Conservation (phyloP, 1,140 invertebrate genomes). For the Sarcophaga bullata region DNA sequence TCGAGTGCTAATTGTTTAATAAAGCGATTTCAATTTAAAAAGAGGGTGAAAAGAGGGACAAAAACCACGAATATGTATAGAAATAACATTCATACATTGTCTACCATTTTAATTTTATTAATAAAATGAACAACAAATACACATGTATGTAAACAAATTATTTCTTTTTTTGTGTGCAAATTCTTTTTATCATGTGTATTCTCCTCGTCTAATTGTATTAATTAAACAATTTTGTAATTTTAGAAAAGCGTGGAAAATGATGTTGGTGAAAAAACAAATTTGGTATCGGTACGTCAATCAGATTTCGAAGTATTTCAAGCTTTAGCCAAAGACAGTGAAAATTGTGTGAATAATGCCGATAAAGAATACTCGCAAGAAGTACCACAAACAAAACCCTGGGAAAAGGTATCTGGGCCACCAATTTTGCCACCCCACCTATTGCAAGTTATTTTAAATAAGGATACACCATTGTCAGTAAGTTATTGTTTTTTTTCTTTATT, state of each 20-base stretch:
- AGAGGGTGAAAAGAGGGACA: background rate
- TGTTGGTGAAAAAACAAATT: slow-evolving; percentile 90
- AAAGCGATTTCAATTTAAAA: slow-evolving; percentile 12
- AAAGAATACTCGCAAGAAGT: slow-evolving; percentile 92
- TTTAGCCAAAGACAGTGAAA: slow-evolving; percentile 90
- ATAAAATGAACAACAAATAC: slow-evolving; percentile 8
- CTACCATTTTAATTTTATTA: background rate
- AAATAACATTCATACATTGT: slow-evolving; percentile 8
- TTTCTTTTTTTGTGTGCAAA: background rate
- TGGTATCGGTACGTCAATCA: slow-evolving; percentile 89
- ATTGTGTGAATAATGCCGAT: slow-evolving; percentile 74
- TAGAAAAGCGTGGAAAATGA: slow-evolving; percentile 89
- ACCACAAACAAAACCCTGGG: slow-evolving; percentile 88
- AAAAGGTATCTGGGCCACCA: slow-evolving; percentile 93
- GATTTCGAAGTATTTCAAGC: slow-evolving; percentile 99
- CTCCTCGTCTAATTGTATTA: background rate
- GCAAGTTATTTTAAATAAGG: slow-evolving; percentile 99
- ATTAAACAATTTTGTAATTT: slow-evolving; percentile 52
- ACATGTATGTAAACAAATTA: background rate
- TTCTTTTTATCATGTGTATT: background rate
- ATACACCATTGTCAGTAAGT: slow-evolving; percentile 89
- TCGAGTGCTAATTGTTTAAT: background rate
- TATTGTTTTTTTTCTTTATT: background rate
- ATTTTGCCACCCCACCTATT: slow-evolving; percentile 96
- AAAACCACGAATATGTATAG: slow-evolving; percentile 10